phyloP scores from a whole-genome alignment of 2,113 vertebrate species.

The Otis tarda region DNA sequence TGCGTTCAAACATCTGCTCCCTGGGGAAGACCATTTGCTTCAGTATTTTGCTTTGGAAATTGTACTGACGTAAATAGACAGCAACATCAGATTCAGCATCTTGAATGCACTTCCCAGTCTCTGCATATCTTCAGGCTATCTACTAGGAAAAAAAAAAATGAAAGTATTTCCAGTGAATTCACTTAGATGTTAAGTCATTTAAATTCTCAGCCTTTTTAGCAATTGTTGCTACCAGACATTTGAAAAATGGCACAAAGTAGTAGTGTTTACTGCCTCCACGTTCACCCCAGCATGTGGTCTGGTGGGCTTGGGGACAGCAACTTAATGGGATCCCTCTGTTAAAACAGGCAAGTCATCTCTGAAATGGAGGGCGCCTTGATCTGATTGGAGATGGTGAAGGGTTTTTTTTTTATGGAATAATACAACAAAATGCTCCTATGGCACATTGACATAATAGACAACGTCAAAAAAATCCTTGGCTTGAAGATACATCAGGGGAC shows the following conservation, averaged over 20 bases:
- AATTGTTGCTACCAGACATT: not conserved
- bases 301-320: not conserved
- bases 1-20: not conserved
- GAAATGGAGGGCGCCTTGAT: not conserved
- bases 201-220: conserved; percentile 11
- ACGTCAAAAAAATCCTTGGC: not conserved
- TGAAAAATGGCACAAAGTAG: not conserved
- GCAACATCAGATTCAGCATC: conserved; percentile 1
- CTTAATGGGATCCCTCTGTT: not conserved
- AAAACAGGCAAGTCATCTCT: not conserved
- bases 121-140: conserved; percentile 42
- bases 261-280: not conserved
- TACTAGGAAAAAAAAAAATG: not conserved
- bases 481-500: not conserved
- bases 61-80: conserved; percentile 15
- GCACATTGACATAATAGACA: not conserved
- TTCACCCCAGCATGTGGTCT: not conserved
- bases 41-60: conserved; percentile 34
- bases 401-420: not conserved
- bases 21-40: conserved; percentile 26
- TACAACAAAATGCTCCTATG: not conserved
- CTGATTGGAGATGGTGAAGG: not conserved
- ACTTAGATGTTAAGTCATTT: not conserved
- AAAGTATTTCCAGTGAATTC: conserved; percentile 27
- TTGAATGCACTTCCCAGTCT: conserved; percentile 21